Evolutionary conservation across 1,140 invertebrate species (phyloP).

Genomic region (Temnothorax nylanderi): DNA sequence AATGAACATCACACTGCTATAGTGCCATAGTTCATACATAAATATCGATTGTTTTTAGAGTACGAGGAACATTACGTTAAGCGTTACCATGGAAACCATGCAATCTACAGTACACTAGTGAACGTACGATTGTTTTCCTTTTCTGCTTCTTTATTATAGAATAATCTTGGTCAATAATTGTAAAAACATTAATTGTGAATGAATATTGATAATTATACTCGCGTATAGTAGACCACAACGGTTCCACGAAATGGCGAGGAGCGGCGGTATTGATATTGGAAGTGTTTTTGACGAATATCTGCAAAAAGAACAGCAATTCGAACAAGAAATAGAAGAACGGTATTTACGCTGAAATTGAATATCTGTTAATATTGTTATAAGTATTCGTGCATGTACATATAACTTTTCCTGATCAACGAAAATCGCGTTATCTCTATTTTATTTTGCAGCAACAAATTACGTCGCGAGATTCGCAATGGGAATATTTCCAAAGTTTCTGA

Average conservation of each 20-base stretch:
- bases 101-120: neutral
- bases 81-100: constrained; percentile 61
- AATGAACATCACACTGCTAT: neutral
- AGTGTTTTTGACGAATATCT: constrained; percentile 69
- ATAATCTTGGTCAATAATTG: constrained; percentile 1
- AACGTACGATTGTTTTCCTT: neutral
- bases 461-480: constrained; percentile 56
- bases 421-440: neutral
- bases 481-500: constrained; percentile 34
- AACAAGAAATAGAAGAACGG: constrained; percentile 75
- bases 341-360: constrained; percentile 56
- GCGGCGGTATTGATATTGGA: constrained; percentile 36
- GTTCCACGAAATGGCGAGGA: constrained; percentile 34
- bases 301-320: constrained; percentile 71
- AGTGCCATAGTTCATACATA: neutral
- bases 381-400: neutral
- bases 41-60: constrained; percentile 54
- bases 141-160: neutral
- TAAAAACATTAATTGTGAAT: constrained; percentile 20
- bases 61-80: constrained; percentile 64
- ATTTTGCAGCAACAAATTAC: constrained; percentile 72
- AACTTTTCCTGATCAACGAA: neutral
- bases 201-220: neutral
- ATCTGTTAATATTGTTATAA: neutral
- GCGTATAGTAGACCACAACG: constrained; percentile 27